Base-by-base conservation (phyloP, 2,888 invertebrate genomes). In the Digitonthophagus gazella region DNA sequence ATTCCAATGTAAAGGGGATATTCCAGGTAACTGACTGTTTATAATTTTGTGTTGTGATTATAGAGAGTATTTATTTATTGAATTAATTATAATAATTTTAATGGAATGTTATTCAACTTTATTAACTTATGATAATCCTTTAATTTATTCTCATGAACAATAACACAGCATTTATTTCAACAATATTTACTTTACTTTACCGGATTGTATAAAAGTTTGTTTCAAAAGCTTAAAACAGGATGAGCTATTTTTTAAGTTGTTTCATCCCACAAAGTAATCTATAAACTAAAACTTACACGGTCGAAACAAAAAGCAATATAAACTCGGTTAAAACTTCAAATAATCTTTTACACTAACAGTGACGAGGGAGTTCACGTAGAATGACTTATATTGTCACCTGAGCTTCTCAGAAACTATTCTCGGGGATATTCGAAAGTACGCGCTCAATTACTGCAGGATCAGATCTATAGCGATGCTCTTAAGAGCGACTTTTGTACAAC, bases 341-440 rank as follows among this genome's bases (percentile, higher is more conserved):
- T 11, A 44, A 6, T 44, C 11, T 11, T 44, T 44, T 44, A 44
- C 28, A n/a, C n/a, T 6, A 44, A 44, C 28, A 15, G 14, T 16
- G 58, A 15, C 18, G 28, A 44, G 28, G 28, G 28, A 44, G 11
- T 44, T 44, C 28, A 11, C 3, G 28, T 19, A 22, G 65, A 65
- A 68, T 65, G 65, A 68, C 22, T 68, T 68, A 68, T 61, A 55
- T 61, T 68, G 68, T 65, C 65, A 68, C 68, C 68, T 68, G 65
- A 55, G 55, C 65, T 11, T 44, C 28, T 11, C 11, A 44, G 28
- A 5, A 44, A 44, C 28, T 44, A 44, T 44, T 11, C 55, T 61
- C 63, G n/a, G 61, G 65, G 55, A 64, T 54, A 65, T 61, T 68
- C 55, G 54, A 68, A 68, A 54, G 55, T 65, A 64, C 16, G 28